Evolutionary conservation across 2,113 vertebrate species (phyloP).

Genomic region (Orthonyx spaldingii): DNA sequence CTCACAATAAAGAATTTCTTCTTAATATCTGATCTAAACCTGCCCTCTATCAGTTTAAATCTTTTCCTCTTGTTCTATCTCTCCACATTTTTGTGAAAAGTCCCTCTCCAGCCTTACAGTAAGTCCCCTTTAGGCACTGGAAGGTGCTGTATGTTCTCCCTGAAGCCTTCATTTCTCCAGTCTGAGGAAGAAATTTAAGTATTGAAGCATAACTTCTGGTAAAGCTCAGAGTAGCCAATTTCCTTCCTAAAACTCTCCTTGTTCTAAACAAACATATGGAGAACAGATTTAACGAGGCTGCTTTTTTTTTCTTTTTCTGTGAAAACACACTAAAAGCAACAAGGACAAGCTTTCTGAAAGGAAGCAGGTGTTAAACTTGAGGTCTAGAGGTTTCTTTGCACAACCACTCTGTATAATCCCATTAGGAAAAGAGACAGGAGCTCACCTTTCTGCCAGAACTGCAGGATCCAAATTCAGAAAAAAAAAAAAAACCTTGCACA

Average conservation of each 20-base stretch:
- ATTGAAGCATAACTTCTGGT: neutral
- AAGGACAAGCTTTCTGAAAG: neutral
- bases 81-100: neutral
- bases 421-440: neutral
- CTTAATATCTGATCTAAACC: neutral
- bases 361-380: neutral
- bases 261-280: neutral
- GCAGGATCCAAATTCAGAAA: neutral
- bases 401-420: neutral
- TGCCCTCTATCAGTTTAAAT: neutral
- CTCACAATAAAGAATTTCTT: neutral
- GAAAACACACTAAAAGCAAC: neutral
- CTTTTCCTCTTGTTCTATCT: neutral
- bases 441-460: neutral
- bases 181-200: neutral
- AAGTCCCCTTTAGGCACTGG: neutral
- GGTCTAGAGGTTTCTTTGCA: neutral
- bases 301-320: neutral
- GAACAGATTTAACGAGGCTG: neutral
- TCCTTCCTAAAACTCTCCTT: neutral
- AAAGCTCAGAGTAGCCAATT: neutral
- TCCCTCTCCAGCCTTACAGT: neutral
- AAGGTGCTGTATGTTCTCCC: neutral
- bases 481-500: neutral
- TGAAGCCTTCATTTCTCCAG: neutral